A percentile compares a stretch with the other conserved stretches of the same genome.
Conservation (phyloP, 2,797 vertebrate genomes). For the Darevskia mixta region DNA sequence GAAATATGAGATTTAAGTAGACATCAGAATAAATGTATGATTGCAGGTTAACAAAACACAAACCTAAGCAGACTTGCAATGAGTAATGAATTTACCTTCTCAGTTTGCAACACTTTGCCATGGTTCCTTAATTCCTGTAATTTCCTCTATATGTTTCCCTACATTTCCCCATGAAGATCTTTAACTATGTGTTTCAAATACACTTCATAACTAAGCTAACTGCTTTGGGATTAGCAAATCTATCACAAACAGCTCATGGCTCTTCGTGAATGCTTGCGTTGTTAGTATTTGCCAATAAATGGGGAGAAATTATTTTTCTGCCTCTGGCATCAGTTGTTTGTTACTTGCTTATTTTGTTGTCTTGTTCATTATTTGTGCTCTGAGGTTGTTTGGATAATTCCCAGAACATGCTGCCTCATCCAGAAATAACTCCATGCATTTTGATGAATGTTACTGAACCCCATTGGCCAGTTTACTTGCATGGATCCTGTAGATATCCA, state of each 20-base stretch:
- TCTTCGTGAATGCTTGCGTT: not conserved
- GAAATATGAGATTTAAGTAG: too few species aligned
- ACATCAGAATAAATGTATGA: not conserved
- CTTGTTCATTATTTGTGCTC: not conserved
- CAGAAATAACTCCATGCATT: not conserved
- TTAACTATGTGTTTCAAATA: not conserved
- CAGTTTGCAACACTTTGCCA: not conserved
- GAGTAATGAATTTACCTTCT: not conserved
- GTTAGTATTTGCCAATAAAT: conserved; percentile 6
- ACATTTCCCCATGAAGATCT: not conserved
- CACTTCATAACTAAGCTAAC: conserved; percentile 22
- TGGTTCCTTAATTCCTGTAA: not conserved
- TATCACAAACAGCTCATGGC: conserved; percentile 30
- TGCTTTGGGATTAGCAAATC: conserved; percentile 5
- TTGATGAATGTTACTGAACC: not conserved
- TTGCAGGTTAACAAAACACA: not conserved
- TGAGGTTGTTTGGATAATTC: not conserved
- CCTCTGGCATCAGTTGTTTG: not conserved
- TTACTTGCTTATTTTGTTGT: not conserved
- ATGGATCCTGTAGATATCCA: not conserved
- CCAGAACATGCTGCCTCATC: not conserved
- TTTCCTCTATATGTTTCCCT: not conserved
- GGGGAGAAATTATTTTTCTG: not conserved
- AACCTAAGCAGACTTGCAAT: not conserved
- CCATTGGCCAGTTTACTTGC: not conserved